Percentiles rank a stretch among this genome's conserved stretches.
phyloP scores from a whole-genome alignment of 2,888 invertebrate genomes.

The Heliconius aoede region DNA sequence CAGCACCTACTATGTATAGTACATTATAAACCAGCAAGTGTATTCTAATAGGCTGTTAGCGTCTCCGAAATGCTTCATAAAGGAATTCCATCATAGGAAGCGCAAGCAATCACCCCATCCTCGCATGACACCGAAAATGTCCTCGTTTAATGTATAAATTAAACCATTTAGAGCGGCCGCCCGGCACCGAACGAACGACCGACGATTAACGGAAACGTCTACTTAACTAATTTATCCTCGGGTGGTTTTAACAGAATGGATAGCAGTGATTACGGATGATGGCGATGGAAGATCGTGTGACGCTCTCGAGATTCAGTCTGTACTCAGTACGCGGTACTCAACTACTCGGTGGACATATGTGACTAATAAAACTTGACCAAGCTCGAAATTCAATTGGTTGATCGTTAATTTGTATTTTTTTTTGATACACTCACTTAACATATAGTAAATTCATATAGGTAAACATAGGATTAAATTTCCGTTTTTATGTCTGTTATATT shows the following conservation, averaged over 20 bases:
- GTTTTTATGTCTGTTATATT: not conserved
- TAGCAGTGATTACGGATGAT: slow-evolving; percentile 81
- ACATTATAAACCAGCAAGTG: slow-evolving; percentile 31
- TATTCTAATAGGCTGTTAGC: slow-evolving; percentile 44
- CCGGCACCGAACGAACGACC: slow-evolving; percentile 77
- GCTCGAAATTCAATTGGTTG: not conserved
- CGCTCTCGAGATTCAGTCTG: slow-evolving; percentile 31
- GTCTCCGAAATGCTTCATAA: slow-evolving; percentile 66
- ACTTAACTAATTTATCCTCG: slow-evolving; percentile 84
- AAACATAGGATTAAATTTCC: not conserved
- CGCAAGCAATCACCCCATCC: slow-evolving; percentile 82
- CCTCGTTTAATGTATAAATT: slow-evolving; percentile 84
- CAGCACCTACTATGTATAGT: not conserved
- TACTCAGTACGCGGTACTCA: slow-evolving; percentile 27
- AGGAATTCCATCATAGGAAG: slow-evolving; percentile 79
- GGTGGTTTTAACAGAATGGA: slow-evolving; percentile 85
- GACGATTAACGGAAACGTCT: slow-evolving; percentile 85
- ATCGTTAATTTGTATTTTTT: not conserved
- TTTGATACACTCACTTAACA: not conserved
- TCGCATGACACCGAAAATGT: slow-evolving; percentile 83
- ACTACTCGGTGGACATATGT: not conserved
- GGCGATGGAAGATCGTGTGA: slow-evolving; percentile 50
- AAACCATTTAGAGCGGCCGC: slow-evolving; percentile 82
- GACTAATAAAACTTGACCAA: not conserved
- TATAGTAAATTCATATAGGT: no score